Evolutionary conservation across 1,140 invertebrate species (phyloP).

Genomic region (Coptotermes formosanus): DNA sequence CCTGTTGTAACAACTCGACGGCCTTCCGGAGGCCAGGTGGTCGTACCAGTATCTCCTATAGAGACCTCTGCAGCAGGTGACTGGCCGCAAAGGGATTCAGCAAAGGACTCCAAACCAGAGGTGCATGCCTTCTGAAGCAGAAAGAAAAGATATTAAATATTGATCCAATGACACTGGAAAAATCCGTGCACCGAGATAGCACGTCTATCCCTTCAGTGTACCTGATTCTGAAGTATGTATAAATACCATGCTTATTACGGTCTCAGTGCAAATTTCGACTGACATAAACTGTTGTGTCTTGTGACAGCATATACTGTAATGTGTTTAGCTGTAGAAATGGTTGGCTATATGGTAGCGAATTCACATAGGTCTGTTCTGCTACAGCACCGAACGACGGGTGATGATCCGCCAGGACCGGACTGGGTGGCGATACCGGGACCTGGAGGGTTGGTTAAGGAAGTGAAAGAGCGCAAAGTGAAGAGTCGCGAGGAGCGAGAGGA

Average conservation of each 20-base stretch:
- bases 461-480: slow-evolving; percentile 73
- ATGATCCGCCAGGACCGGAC: slow-evolving; percentile 53
- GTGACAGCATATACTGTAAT: too few species aligned
- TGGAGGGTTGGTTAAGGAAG: slow-evolving; percentile 71
- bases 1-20: neutral
- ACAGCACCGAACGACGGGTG: slow-evolving; percentile 46
- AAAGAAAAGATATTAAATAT: neutral
- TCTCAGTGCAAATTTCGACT: neutral
- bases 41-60: neutral
- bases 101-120: too few species aligned
- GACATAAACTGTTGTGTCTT: too few species aligned
- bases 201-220: neutral
- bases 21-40: slow-evolving; percentile 9
- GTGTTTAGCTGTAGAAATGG: too few species aligned
- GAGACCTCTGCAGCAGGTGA: neutral
- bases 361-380: slow-evolving; percentile 28
- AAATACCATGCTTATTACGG: neutral
- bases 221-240: neutral
- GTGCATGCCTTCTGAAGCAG: too few species aligned
- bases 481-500: slow-evolving; percentile 81
- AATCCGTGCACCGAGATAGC: neutral
- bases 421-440: slow-evolving; percentile 61
- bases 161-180: neutral
- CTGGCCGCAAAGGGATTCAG: neutral
- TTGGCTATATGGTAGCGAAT: too few species aligned